These are phyloP conservation scores for Tupaia chinensis DNA, from an alignment of 2,113 vertebrate species.

Conservation along the genomic window DNA sequence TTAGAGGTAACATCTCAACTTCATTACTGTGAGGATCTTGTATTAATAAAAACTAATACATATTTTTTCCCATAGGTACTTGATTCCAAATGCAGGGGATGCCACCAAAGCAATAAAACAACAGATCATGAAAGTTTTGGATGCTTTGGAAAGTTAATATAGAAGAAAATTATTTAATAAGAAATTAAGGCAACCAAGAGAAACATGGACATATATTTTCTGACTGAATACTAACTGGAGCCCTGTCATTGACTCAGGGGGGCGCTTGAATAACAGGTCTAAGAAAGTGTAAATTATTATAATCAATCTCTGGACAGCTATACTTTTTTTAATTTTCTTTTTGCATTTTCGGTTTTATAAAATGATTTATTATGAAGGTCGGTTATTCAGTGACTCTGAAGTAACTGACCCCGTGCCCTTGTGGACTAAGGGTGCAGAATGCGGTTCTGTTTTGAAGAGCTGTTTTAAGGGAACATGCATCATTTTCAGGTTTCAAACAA, in stretches of 20 bases:
- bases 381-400: conserved; percentile 80
- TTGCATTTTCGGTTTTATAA: conserved; percentile 81
- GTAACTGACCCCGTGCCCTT: conserved; percentile 68
- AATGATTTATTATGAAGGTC: conserved; percentile 85
- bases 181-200: conserved; percentile 84
- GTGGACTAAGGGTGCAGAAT: conserved; percentile 64
- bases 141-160: conserved; percentile 97
- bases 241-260: conserved; percentile 83
- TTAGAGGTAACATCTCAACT: neutral
- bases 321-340: conserved; percentile 63
- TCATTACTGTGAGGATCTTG: too few species aligned
- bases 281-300: conserved; percentile 87
- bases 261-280: conserved; percentile 84
- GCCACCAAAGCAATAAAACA: conserved; percentile 99
- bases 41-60: conserved; percentile 19
- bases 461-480: conserved; percentile 72
- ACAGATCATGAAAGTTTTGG: conserved; percentile 99
- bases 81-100: conserved; percentile 98
- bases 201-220: conserved; percentile 83
- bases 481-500: conserved; percentile 67
- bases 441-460: conserved; percentile 76
- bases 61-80: conserved; percentile 89
- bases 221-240: conserved; percentile 82
- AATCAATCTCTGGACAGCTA: conserved; percentile 81
- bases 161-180: conserved; percentile 82